Evolutionary conservation across 1,140 invertebrate genomes (phyloP), one percentile per base, ranked within the genome.

Genomic region (Neodiprion fabricii): DNA sequence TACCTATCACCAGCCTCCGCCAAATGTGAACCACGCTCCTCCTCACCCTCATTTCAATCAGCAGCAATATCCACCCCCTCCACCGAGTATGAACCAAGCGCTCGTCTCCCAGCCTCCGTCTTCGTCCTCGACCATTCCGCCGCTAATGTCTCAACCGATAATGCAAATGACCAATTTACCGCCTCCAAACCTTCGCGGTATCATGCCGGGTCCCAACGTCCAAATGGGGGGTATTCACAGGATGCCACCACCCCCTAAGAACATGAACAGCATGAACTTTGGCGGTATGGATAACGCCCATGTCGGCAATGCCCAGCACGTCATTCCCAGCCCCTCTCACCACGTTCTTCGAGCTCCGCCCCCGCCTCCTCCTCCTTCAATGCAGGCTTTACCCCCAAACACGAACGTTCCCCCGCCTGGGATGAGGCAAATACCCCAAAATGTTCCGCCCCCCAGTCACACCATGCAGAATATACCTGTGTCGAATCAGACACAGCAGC

Each of bases 351-450:
- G 78, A 67, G n/a, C 53, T 0, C 82, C 70, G 0, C 68, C 83
- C 69, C 82, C 70, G 2, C 68, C 83, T 70, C 81, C 82, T 17
- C 84, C 81, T 8, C 84, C 84, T 23, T 77, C 80, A 0, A 75
- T 86, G 11, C 82, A 82, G 71, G 76, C 47, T 40, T 77, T 85
- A 73, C 83, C 82, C 14, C 82, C 83, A 0, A 85, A 86, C 53
- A 87, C 86, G 0, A 87, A 82, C 14, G 74, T 88, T 2, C 87
- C 87, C 10, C 87, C 87, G 1, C 87, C 87, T 3, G 82, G 80
- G 47, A 80, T 87, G 70, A 40, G 28, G 28, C 82, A 82, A 47
- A 79, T 84, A 5, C 72, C 77, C 49, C 81, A 79, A 9, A 81
- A 80, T 9, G 71, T 83, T 17, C 47, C 81, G 75, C 80, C 21